These are phyloP conservation scores for Agrilus planipennis DNA, from an alignment of 1,140 invertebrate genomes.

Conservation along the genomic window DNA sequence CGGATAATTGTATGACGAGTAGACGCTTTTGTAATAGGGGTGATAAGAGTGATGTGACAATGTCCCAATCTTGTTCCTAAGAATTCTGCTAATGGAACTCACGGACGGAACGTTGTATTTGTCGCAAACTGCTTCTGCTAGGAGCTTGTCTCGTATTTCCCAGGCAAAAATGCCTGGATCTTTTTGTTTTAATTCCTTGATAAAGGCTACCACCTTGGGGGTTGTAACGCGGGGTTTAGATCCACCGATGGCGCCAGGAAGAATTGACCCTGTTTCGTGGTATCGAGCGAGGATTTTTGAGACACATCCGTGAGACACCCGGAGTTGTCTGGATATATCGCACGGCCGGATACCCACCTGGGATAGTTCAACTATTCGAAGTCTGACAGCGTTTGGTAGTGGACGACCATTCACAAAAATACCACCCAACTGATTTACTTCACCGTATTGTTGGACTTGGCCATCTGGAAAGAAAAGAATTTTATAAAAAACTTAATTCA, in stretches of 20 bases:
- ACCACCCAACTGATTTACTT: conserved; percentile 61
- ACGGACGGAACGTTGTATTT: conserved; percentile 93
- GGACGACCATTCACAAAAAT: conserved; percentile 79
- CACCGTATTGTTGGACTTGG: conserved; percentile 70
- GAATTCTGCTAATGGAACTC: conserved; percentile 69
- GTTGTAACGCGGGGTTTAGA: conserved; percentile 90
- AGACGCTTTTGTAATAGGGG: conserved; percentile 41
- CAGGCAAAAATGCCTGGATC: conserved; percentile 89
- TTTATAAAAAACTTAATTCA: no score
- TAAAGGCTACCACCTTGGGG: conserved; percentile 87
- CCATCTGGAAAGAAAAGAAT: conserved; percentile 39
- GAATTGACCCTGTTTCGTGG: conserved; percentile 77
- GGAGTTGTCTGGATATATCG: conserved; percentile 84
- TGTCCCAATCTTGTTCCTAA: conserved; percentile 34
- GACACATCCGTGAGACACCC: conserved; percentile 92
- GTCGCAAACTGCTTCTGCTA: conserved; percentile 83
- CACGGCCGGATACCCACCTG: conserved; percentile 86
- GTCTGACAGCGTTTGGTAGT: conserved; percentile 65
- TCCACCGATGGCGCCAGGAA: conserved; percentile 82
- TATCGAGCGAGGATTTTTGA: conserved; percentile 87
- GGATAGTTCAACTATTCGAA: conserved; percentile 86
- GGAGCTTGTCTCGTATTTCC: conserved; percentile 78
- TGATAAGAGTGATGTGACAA: conserved; percentile 33
- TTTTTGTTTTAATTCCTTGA: conserved; percentile 87
- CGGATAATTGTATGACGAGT: conserved; percentile 39